A percentile compares a stretch with the other conserved stretches of the same genome.
Evolutionary conservation across 1,140 invertebrate species (phyloP).

Genomic region (Rhizoglyphus robini): DNA sequence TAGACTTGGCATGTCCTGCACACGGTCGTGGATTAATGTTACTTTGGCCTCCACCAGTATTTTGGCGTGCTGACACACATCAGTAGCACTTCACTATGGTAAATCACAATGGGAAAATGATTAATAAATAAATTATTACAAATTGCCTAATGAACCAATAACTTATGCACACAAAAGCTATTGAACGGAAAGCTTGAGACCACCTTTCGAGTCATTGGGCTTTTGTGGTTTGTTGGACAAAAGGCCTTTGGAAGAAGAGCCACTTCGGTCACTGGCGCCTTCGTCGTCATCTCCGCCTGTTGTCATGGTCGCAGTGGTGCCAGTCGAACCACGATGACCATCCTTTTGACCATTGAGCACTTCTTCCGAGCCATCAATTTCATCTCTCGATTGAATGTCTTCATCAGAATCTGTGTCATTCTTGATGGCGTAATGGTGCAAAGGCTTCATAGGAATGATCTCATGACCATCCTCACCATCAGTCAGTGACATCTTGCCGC

Average conservation of each 20-base stretch:
- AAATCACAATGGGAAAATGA: too few species aligned
- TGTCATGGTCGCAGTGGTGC: background rate
- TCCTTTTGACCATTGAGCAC: background rate
- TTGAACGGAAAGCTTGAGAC: background rate
- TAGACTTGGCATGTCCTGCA: too few species aligned
- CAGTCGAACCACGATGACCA: background rate
- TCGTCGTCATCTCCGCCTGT: background rate
- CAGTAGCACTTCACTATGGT: too few species aligned
- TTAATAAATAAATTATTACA: too few species aligned
- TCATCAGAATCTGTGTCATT: background rate
- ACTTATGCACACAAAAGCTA: too few species aligned
- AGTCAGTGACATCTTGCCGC: background rate
- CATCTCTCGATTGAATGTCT: background rate
- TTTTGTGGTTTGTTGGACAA: background rate
- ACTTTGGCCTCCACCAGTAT: too few species aligned
- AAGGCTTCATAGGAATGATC: background rate
- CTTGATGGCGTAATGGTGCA: background rate
- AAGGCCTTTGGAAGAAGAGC: background rate
- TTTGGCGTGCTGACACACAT: too few species aligned
- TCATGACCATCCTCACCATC: background rate
- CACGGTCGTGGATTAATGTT: too few species aligned
- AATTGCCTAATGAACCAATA: too few species aligned
- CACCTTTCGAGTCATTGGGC: background rate
- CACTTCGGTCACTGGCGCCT: background rate
- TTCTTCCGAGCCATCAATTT: background rate